phyloP scores from a whole-genome alignment of 2,888 invertebrate genomes.

The Drosophila suboccidentalis region DNA sequence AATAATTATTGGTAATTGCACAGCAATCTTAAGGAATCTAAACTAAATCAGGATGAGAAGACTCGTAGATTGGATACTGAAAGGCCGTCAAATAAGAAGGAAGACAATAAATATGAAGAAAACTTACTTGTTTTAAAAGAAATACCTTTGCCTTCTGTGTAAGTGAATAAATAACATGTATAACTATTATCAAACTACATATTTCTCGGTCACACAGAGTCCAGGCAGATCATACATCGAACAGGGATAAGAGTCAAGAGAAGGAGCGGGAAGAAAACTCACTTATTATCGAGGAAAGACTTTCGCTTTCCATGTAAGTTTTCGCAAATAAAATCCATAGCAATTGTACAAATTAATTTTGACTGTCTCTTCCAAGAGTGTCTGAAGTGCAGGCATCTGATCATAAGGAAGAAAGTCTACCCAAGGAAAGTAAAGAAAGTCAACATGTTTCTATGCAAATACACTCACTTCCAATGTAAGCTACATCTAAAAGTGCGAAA shows the following conservation, averaged over 20 bases:
- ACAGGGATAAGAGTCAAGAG: neutral
- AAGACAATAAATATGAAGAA: neutral
- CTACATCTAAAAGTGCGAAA: neutral
- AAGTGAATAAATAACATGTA: neutral
- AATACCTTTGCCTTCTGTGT: neutral
- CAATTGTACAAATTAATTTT: too few relatives aligned
- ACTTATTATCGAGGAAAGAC: too few relatives aligned
- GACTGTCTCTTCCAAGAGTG: too few relatives aligned
- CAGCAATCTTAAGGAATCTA: neutral
- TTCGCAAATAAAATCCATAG: too few relatives aligned
- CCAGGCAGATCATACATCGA: neutral
- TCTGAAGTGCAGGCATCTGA: neutral
- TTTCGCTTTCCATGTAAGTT: too few relatives aligned
- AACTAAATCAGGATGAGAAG: neutral
- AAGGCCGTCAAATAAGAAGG: neutral
- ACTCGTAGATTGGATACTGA: neutral
- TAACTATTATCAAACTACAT: too few relatives aligned
- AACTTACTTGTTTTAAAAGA: neutral
- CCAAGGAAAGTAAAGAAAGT: conserved; percentile 25
- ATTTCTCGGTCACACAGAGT: neutral
- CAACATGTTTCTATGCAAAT: conserved; percentile 61
- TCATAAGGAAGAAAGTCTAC: neutral
- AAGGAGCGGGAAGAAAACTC: conserved; percentile 6
- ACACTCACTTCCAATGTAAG: conserved; percentile 72
- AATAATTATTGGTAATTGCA: neutral